Conservation (phyloP, 2,113 vertebrate genomes). For the Stegastes partitus region DNA sequence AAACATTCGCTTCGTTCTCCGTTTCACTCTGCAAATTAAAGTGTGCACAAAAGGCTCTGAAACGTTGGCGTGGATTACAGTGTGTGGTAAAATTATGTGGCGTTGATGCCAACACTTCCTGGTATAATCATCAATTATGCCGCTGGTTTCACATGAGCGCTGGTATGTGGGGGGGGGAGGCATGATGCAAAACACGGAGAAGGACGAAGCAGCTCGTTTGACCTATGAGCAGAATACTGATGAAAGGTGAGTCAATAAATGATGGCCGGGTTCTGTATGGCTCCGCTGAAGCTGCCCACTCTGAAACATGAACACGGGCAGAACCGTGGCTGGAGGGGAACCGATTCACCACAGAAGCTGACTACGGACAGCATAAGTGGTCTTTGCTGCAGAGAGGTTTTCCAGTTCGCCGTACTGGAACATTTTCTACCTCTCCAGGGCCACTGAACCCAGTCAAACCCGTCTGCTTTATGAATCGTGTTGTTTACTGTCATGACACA, state of each 20-base stretch:
- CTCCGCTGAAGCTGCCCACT: slow-evolving; percentile 26
- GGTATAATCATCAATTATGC: slow-evolving; percentile 65
- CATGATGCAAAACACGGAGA: too few species aligned
- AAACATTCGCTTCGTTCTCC: slow-evolving; percentile 65
- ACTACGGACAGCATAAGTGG: slow-evolving; percentile 33
- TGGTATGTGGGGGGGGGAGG: slow-evolving; percentile 26
- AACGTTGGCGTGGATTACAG: slow-evolving; percentile 50
- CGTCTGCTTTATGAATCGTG: slow-evolving; percentile 1
- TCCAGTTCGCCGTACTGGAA: slow-evolving; percentile 40
- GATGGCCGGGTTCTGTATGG: slow-evolving; percentile 10
- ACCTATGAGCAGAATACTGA: slow-evolving; percentile 47
- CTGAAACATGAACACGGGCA: slow-evolving; percentile 61
- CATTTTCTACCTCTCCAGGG: slow-evolving; percentile 9
- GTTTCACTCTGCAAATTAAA: slow-evolving; percentile 63
- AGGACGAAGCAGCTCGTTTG: slow-evolving; percentile 48
- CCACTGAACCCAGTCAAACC: background rate
- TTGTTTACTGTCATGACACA: too few species aligned
- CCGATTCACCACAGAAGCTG: slow-evolving; percentile 40
- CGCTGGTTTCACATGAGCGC: slow-evolving; percentile 38
- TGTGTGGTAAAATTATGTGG: slow-evolving; percentile 56
- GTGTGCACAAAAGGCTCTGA: slow-evolving; percentile 61
- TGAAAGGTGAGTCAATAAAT: slow-evolving; percentile 59
- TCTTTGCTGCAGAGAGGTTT: slow-evolving; percentile 20
- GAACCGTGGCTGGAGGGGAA: slow-evolving; percentile 16
- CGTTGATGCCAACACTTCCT: slow-evolving; percentile 63